Conservation (phyloP, 1,140 invertebrate species). For the Druon quercuslanigerum region DNA sequence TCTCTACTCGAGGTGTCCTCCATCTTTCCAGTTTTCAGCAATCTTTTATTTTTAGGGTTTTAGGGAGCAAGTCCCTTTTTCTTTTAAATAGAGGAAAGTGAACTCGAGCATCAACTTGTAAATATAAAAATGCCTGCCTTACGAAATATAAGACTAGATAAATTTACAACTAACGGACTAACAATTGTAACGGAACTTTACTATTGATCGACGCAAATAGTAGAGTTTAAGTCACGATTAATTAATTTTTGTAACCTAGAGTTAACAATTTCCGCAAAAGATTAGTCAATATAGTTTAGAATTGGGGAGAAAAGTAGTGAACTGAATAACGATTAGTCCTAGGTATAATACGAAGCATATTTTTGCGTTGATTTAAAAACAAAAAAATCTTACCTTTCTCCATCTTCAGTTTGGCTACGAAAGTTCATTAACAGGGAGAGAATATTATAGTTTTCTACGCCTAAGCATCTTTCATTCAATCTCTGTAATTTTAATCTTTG, state of each 20-base stretch:
- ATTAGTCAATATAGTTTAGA: conserved; percentile 65
- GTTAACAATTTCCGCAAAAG: conserved; percentile 56
- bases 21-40: not conserved
- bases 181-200: conserved; percentile 42
- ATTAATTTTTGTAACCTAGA: conserved; percentile 65
- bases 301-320: conserved; percentile 40
- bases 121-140: conserved; percentile 73
- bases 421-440: conserved; percentile 50
- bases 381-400: not conserved
- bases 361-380: not conserved
- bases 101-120: conserved; percentile 58
- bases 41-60: not conserved
- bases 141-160: conserved; percentile 71
- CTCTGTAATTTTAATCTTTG: conserved; percentile 47
- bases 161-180: conserved; percentile 53
- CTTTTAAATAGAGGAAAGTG: conserved; percentile 10
- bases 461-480: conserved; percentile 63
- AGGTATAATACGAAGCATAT: conserved; percentile 24
- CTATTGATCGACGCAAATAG: conserved; percentile 40
- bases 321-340: conserved; percentile 42
- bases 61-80: not conserved
- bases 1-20: conserved; percentile 17
- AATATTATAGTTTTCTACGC: conserved; percentile 67
- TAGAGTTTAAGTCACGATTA: conserved; percentile 36
- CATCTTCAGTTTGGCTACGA: too few species aligned